These are phyloP conservation scores for Nannobrachium achirus DNA, from an alignment of 2,113 vertebrate species.

Conservation along the genomic window DNA sequence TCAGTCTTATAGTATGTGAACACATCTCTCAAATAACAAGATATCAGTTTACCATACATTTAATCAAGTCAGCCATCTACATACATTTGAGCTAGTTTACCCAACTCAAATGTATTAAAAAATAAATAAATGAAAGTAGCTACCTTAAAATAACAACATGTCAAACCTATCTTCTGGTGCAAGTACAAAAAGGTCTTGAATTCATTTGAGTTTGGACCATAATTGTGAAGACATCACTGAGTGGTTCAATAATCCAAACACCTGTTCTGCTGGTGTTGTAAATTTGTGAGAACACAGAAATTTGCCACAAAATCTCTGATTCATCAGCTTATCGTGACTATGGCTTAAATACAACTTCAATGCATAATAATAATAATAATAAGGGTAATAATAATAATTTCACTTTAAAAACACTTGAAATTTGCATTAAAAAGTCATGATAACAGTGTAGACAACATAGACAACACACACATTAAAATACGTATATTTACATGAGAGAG, in stretches of 20 bases:
- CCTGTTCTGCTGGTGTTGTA: background rate
- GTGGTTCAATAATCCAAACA: slow-evolving; percentile 14
- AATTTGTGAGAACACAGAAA: slow-evolving; percentile 6
- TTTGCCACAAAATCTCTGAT: slow-evolving; percentile 14
- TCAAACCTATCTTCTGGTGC: slow-evolving; percentile 8
- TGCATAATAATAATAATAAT: slow-evolving; percentile 1
- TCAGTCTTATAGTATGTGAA: too few relatives aligned
- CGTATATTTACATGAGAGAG: slow-evolving; percentile 61
- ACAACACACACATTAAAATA: slow-evolving; percentile 36
- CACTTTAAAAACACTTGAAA: slow-evolving; percentile 4
- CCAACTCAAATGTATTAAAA: slow-evolving; percentile 48
- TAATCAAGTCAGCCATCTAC: slow-evolving; percentile 35
- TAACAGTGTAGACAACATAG: slow-evolving; percentile 32
- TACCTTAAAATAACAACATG: slow-evolving; percentile 20
- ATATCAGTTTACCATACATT: slow-evolving; percentile 17
- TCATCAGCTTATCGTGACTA: slow-evolving; percentile 27
- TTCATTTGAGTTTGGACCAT: slow-evolving; percentile 1
- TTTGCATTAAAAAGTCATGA: slow-evolving; percentile 23
- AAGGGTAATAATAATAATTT: slow-evolving; percentile 9
- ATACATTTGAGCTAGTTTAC: slow-evolving; percentile 15
- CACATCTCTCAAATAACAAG: too few relatives aligned
- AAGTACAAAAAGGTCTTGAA: slow-evolving; percentile 10
- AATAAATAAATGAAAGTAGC: slow-evolving; percentile 61
- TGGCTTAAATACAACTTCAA: slow-evolving; percentile 27
- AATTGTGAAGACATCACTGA: slow-evolving; percentile 12